These are phyloP conservation scores for Lordiphosa andalusiaca DNA, from an alignment of 2,888 invertebrate species.

Conservation along the genomic window DNA sequence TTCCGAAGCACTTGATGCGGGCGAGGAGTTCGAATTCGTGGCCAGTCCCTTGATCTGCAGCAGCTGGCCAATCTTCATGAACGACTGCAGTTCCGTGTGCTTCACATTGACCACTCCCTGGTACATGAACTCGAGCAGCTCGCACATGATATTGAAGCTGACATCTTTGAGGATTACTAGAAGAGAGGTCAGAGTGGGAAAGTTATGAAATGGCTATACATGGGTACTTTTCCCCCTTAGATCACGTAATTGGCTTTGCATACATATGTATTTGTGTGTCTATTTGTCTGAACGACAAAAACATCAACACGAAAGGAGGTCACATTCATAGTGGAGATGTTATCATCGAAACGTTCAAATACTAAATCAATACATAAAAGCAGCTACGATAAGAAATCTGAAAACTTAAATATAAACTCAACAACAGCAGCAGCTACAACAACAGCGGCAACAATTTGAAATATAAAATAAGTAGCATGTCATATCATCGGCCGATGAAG, in stretches of 20 bases:
- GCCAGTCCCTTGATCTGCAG: conserved; percentile 81
- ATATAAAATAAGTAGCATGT: conserved; percentile 65
- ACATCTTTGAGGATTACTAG: conserved; percentile 83
- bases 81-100: conserved; percentile 80
- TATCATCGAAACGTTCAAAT: conserved; percentile 77
- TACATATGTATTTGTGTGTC: conserved; percentile 3
- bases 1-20: conserved; percentile 65
- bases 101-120: conserved; percentile 83
- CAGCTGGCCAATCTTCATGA: conserved; percentile 81
- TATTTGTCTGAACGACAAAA: conserved; percentile 30
- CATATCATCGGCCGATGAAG: conserved; percentile 60
- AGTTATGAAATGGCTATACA: neutral
- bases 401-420: conserved; percentile 76
- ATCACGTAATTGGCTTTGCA: neutral
- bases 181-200: no score
- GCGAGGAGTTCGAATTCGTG: conserved; percentile 72
- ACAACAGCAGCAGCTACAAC: conserved; percentile 50
- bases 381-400: conserved; percentile 77
- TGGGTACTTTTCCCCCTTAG: neutral
- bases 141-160: conserved; percentile 82
- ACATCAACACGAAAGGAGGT: conserved; percentile 72
- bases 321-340: conserved; percentile 77
- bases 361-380: conserved; percentile 79
- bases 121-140: conserved; percentile 83
- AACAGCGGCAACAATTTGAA: conserved; percentile 32